Conservation (phyloP, 2,888 invertebrate species). For the Sinotaia quadrata region DNA sequence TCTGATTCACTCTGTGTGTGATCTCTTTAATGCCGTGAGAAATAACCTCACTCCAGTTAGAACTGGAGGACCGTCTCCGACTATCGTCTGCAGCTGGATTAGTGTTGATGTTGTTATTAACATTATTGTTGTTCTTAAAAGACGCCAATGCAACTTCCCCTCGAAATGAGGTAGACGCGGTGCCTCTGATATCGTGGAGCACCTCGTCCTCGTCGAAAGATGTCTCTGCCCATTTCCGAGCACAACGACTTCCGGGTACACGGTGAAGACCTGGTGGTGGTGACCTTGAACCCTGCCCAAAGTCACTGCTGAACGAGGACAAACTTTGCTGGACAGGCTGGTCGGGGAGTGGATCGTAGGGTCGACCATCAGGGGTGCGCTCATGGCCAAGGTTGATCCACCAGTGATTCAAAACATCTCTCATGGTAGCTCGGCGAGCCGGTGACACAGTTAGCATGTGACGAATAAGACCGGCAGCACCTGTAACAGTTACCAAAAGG, state of each 20-base stretch:
- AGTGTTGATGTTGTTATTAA: no score
- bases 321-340: slow-evolving; percentile 38
- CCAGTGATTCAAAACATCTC: slow-evolving; percentile 95
- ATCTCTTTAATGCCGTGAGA: slow-evolving; percentile 3
- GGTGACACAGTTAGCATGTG: slow-evolving; percentile 96
- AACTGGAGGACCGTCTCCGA: no score
- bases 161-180: not conserved
- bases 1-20: not conserved
- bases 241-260: slow-evolving; percentile 6
- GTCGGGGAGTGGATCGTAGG: slow-evolving; percentile 42
- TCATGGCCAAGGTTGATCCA: slow-evolving; percentile 85
- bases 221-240: slow-evolving; percentile 17
- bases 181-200: slow-evolving; percentile 17
- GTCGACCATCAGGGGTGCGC: slow-evolving; percentile 53
- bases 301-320: slow-evolving; percentile 55
- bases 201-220: slow-evolving; percentile 30
- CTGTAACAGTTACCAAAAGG: slow-evolving; percentile 73
- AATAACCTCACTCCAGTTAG: not conserved
- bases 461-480: slow-evolving; percentile 92
- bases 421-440: slow-evolving; percentile 89
- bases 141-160: slow-evolving; percentile 5
- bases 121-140: no score
- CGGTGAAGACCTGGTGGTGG: slow-evolving; percentile 11
- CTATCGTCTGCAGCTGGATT: no score
- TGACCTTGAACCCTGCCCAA: slow-evolving; percentile 33